These are phyloP conservation scores for Babylonia areolata DNA, from an alignment of 1,140 invertebrate species.

Conservation along the genomic window DNA sequence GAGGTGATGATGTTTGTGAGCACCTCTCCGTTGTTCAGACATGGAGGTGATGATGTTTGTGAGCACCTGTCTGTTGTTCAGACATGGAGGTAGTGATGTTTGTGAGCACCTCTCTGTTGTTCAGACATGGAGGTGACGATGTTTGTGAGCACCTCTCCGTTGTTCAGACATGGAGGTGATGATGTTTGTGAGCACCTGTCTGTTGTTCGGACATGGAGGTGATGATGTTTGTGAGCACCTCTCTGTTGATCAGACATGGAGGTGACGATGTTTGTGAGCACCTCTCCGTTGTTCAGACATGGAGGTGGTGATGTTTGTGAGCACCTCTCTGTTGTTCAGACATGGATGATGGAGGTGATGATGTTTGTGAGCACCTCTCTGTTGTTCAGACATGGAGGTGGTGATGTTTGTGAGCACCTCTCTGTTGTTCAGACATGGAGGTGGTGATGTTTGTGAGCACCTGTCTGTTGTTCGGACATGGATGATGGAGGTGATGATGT, in stretches of 20 bases:
- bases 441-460: neutral
- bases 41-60: no score
- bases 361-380: neutral
- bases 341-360: no score
- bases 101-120: neutral
- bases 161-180: no score
- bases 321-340: neutral
- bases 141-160: neutral
- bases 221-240: neutral
- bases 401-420: neutral
- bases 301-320: neutral
- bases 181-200: neutral
- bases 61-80: neutral
- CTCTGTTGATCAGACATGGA: no score
- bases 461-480: conserved; percentile 7
- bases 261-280: no score
- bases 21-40: conserved; percentile 1
- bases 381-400: no score
- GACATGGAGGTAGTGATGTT: no score
- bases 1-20: no score
- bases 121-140: no score
- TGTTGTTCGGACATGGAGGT: no score
- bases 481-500: no score
- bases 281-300: conserved; percentile 16
- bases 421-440: no score